Conservation (phyloP, 2,797 vertebrate species). For the Chromobotia macracanthus region DNA sequence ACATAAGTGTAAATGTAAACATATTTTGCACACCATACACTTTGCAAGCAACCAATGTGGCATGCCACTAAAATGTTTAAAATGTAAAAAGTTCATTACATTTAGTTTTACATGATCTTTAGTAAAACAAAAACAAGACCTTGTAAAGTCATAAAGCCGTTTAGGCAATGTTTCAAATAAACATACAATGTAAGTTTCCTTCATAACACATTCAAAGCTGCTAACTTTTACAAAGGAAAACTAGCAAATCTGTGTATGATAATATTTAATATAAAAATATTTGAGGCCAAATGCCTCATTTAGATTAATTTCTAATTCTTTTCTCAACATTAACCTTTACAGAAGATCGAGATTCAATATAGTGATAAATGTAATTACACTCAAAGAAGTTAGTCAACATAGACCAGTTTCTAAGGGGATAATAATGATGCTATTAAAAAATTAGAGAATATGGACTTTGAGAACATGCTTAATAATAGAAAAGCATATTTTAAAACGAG, state of each 20-base stretch:
- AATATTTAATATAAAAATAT: too few relatives aligned
- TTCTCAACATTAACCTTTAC: slow-evolving; percentile 19
- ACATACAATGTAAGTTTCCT: too few relatives aligned
- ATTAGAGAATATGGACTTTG: slow-evolving; percentile 38
- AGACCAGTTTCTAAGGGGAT: neutral
- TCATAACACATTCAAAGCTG: neutral
- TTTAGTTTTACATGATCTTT: neutral
- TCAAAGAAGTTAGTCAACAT: neutral
- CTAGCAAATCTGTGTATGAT: neutral
- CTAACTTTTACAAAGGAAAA: neutral
- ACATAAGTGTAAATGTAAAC: too few relatives aligned
- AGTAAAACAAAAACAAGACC: neutral
- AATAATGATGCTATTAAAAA: too few relatives aligned
- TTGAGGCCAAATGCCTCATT: slow-evolving; percentile 15
- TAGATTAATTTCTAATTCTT: neutral
- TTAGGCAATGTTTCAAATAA: neutral
- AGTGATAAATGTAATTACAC: neutral
- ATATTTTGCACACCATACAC: too few relatives aligned
- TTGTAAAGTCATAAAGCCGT: neutral
- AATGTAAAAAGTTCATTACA: neutral
- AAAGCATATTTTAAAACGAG: slow-evolving; percentile 57
- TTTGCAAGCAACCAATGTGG: too few relatives aligned
- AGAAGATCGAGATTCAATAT: neutral
- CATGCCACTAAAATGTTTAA: too few relatives aligned
- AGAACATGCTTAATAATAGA: slow-evolving; percentile 39